These are phyloP conservation scores for Chrysolina haemoptera DNA, from an alignment of 2,888 invertebrate species.

Conservation along the genomic window DNA sequence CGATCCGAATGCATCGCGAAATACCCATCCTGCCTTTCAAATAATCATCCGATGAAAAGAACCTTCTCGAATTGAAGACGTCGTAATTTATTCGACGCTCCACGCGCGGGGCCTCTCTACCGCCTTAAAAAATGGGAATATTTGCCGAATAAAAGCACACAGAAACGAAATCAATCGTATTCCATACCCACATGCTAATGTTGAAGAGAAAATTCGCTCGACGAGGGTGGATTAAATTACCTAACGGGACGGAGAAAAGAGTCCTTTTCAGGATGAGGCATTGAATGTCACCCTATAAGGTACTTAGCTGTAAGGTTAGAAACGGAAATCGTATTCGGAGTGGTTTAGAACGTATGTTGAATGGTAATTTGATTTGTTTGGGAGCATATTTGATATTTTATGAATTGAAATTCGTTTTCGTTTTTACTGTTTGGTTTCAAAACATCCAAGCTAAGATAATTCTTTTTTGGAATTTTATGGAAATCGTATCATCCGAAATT, in stretches of 20 bases:
- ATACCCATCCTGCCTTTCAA: slow-evolving; percentile 25
- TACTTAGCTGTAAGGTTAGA: slow-evolving; percentile 18
- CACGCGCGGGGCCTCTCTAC: slow-evolving; percentile 7
- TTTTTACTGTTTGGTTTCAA: neutral
- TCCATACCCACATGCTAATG: slow-evolving; percentile 28
- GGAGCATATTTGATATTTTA: neutral
- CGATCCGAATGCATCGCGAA: slow-evolving; percentile 12
- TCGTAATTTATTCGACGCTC: slow-evolving; percentile 27
- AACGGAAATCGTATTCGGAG: slow-evolving; percentile 10
- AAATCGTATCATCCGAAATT: too few species aligned
- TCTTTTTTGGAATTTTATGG: too few species aligned
- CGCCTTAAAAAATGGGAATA: slow-evolving; percentile 33
- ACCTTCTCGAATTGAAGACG: slow-evolving; percentile 23
- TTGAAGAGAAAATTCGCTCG: slow-evolving; percentile 23
- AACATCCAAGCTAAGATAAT: neutral
- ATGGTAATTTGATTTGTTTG: slow-evolving; percentile 15
- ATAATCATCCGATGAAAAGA: slow-evolving; percentile 24
- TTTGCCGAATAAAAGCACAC: slow-evolving; percentile 36
- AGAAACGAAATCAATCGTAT: slow-evolving; percentile 42
- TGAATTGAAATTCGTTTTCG: neutral
- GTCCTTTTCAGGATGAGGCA: slow-evolving; percentile 21
- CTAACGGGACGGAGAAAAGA: slow-evolving; percentile 21
- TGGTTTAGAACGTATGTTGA: slow-evolving; percentile 14
- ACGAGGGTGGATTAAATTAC: slow-evolving; percentile 23
- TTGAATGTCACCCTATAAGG: slow-evolving; percentile 21